Percentiles rank a stretch among this genome's conserved stretches.
These are phyloP conservation scores for Syritta pipiens DNA, from an alignment of 2,888 invertebrate species.

Conservation along the genomic window DNA sequence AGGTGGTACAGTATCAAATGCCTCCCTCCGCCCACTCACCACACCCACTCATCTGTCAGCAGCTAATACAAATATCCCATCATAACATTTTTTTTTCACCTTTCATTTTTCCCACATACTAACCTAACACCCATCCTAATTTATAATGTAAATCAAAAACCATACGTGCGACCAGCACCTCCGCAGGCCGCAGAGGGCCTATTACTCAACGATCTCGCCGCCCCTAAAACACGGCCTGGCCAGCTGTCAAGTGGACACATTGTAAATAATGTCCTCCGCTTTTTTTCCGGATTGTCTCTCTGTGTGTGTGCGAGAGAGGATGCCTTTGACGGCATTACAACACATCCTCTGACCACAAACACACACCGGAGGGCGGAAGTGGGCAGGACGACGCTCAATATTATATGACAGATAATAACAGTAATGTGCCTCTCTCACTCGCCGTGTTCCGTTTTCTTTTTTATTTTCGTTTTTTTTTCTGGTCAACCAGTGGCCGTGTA, in stretches of 20 bases:
- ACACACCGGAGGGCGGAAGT: neutral
- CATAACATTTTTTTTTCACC: too few relatives aligned
- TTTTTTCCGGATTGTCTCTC: too few relatives aligned
- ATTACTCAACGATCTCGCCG: neutral
- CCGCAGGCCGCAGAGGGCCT: neutral
- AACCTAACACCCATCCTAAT: neutral
- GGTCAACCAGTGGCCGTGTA: neutral
- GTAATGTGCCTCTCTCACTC: constrained; percentile 16
- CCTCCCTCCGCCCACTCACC: too few relatives aligned
- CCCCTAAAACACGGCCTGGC: neutral
- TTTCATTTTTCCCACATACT: neutral
- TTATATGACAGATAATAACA: constrained; percentile 32
- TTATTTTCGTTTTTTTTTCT: constrained; percentile 11
- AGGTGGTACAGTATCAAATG: too few relatives aligned
- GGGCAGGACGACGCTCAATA: neutral
- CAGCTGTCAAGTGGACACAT: constrained; percentile 17
- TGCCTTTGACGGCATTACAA: constrained; percentile 8
- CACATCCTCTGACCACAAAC: constrained; percentile 7
- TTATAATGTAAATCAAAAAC: constrained; percentile 19
- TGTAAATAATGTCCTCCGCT: constrained; percentile 15
- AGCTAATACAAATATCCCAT: too few relatives aligned
- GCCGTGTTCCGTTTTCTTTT: too few relatives aligned
- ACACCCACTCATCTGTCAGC: too few relatives aligned
- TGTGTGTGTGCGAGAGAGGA: too few relatives aligned
- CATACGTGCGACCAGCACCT: too few relatives aligned